Evolutionary conservation across 2,797 vertebrate species (phyloP), one percentile per base, ranked within the genome.

Genomic region (Lutjanus argentimaculatus): DNA sequence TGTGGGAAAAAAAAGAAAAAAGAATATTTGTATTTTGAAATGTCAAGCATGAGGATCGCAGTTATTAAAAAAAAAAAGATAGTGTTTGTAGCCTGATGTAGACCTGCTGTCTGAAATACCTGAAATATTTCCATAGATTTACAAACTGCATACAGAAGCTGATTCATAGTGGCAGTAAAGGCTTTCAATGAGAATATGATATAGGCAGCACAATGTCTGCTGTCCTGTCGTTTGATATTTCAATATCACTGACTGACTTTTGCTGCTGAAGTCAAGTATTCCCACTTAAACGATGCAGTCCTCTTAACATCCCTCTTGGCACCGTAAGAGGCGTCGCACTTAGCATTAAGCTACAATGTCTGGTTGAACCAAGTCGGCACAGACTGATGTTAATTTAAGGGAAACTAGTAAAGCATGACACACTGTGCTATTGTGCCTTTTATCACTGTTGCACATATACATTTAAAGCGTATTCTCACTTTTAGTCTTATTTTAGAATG

Each of bases 371-470:
- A 36, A 72, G 72, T 56, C 67, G 72, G 66, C 81, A 69, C 85
- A 80, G 85, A 81, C 79, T 79, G 75, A 80, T 6, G 73, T 78
- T 88, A 77, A 79, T 86, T 93, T 84, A 90, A 95, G 91, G 87
- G 87, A 94, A 92, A 87, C 88, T 80, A 90, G 88, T 77, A 78
- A 91, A 93, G 90, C 92, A 93, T 93, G 90, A 94, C 91, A 92
- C 91, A 94, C 93, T 94, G 93, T 94, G 93, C 94, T 93, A 93
- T 93, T 90, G 95, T 96, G 95, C 95, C 95, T 96, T 96, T 93
- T 90, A 92, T 95, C 93, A 94, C 89, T 90, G 88, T 95, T 95
- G 91, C 93, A 94, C 91, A 93, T 91, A 83, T 69, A 88, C 77
- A 90, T 91, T 79, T 80, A 76, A 84, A 87, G 73, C 72, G 22